Base-by-base conservation (phyloP, 92 coral and sea anemone genomes). In the Siderastrea siderea region DNA sequence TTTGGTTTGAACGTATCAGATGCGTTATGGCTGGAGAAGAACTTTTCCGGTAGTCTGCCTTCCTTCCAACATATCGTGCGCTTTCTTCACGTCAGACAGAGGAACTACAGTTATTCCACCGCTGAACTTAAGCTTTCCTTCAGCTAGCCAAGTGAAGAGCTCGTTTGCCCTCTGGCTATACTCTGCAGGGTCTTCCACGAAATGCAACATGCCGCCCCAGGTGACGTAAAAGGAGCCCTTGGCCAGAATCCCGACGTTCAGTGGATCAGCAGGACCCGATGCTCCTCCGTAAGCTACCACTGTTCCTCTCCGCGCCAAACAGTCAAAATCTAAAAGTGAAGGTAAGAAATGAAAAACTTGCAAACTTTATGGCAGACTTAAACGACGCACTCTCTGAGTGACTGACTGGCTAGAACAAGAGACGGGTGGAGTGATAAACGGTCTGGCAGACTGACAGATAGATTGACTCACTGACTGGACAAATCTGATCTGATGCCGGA, bases 231-330 rank as follows among this genome's bases (percentile, higher is more conserved):
- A 89, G 38, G 97, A 93, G 4, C 97, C 97, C 49, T 68, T 86
- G 58, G 90, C 92, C 26, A 94, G 81, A 64, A 72, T 65, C 26
- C 45, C 13, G 82, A 89, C 83, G 48, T 94, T 74, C 4, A 94
- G 68, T n/a, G 95, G 94, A 66, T 90, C 95, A 5, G 92, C 92
- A 43, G 90, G 94, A 17, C 97, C 97, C 1, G 97, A 91, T 3
- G 97, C 97, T 8, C 47, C 87, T 12, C 97, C 97, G 82, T 65
- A 94, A 60, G 81, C 78, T 2, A 94, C 95, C 87, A 94, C 93
- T 3, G 97, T 94, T 45, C 97, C 97, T 78, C 93, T 76, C 2
- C 91, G 93, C 7, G 93, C 89, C 63, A 94, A 76, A 69, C 96
- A 94, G 12, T 89, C 88, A 60, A 94, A 86, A 51, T 94, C 96